phyloP scores from a whole-genome alignment of 2,888 invertebrate species.

The Lepidochrysops patricia region DNA sequence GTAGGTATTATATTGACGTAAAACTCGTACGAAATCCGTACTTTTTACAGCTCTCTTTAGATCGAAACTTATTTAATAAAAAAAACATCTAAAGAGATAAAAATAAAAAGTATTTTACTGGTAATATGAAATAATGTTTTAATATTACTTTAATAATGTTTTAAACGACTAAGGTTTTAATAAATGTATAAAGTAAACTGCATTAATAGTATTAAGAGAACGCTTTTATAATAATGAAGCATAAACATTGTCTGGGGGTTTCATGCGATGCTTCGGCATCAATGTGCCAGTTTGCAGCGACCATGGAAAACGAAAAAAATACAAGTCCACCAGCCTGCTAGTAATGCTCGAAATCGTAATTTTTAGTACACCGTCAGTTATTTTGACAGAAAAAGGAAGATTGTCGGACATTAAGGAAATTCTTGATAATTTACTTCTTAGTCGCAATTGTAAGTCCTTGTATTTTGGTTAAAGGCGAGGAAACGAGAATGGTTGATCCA shows the following conservation, averaged over 20 bases:
- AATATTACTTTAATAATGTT: not conserved
- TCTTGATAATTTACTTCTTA: too few species aligned
- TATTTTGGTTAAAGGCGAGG: too few species aligned
- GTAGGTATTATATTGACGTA: not conserved
- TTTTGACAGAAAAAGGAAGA: too few species aligned
- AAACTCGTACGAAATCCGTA: not conserved
- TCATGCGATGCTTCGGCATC: not conserved
- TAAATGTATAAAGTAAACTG: not conserved
- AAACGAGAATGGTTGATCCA: too few species aligned
- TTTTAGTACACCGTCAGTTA: too few species aligned
- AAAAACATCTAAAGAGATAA: not conserved
- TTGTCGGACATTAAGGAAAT: too few species aligned
- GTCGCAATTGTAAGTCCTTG: too few species aligned
- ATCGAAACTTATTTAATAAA: constrained; percentile 6
- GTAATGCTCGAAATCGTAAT: too few species aligned
- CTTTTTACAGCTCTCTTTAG: not conserved
- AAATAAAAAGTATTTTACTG: not conserved
- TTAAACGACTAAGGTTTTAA: not conserved
- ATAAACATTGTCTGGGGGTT: not conserved
- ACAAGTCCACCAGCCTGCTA: too few species aligned
- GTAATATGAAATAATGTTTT: constrained; percentile 1
- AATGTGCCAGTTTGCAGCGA: not conserved
- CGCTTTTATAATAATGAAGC: not conserved
- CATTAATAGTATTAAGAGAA: not conserved
- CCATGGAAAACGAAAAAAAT: too few species aligned